Percentiles rank a stretch among this genome's conserved stretches.
Conservation (phyloP, 2,797 vertebrate species). For the Taeniopygia guttata region DNA sequence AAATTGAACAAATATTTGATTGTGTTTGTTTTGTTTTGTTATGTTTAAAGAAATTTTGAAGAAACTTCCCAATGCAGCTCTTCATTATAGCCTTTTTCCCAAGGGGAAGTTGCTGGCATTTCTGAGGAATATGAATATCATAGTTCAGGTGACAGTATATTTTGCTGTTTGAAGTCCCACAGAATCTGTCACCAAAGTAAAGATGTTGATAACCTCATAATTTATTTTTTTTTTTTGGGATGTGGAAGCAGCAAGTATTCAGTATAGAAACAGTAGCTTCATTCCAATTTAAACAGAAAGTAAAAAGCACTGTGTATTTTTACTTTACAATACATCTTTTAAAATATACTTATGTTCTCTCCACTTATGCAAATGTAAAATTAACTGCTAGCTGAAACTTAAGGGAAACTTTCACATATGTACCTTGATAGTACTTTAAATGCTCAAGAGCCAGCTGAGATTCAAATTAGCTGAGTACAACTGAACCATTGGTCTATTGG, state of each 20-base stretch:
- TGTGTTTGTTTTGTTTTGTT: not conserved
- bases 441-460: not conserved
- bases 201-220: not conserved
- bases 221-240: not conserved
- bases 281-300: not conserved
- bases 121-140: not conserved
- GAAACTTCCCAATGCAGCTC: not conserved
- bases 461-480: not conserved
- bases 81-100: not conserved
- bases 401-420: not conserved
- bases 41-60: not conserved
- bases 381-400: not conserved
- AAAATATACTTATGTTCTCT: not conserved
- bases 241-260: not conserved
- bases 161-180: not conserved
- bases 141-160: not conserved
- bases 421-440: not conserved
- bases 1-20: not conserved
- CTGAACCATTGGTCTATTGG: not conserved
- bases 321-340: not conserved
- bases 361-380: not conserved
- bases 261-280: not conserved
- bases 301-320: not conserved
- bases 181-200: not conserved
- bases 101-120: not conserved